Evolutionary conservation across 2,797 vertebrate genomes (phyloP), one percentile per base, ranked within the genome.

Genomic region (Gadopsis marmoratus): DNA sequence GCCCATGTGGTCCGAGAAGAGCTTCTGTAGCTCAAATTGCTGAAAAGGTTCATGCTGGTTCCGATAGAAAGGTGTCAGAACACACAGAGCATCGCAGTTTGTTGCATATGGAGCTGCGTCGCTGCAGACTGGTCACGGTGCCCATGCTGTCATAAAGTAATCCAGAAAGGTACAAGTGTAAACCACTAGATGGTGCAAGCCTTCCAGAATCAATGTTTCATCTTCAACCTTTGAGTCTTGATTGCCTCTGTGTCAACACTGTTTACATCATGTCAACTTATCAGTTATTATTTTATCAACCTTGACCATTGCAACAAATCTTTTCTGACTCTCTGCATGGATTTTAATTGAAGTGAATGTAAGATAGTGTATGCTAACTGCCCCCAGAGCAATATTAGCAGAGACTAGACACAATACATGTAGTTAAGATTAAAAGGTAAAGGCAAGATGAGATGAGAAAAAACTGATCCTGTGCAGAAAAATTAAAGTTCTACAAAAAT

Each of bases 161-260:
- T n/a, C 5, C 10, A 16, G 6, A 48, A 4, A 17, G 0, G 10
- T 58, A 43, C 51, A 63, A 37, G 26, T 19, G 19, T 1, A 19
- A 54, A 43, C 77, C 82, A 84, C 68, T 69, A 76, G 82, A 80
- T 80, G 82, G 69, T 16, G 77, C 12, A 35, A 48, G 13, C 5
- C 1, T 1, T 23, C 14, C n/a, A 47, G 0, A 41, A 7, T 9
- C 17, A 31, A n/a, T n/a, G 37, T 35, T 66, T 48, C 11, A 48
- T 47, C 8, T 19, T 23, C 60, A 71, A n/a, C 21, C n/a, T 21
- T 19, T n/a, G 35, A 23, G n/a, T 59, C 29, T 41, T n/a, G 4
- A 7, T 19, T 37, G 19, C 19, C 61, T 47, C 10, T 19, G 17
- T 11, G 4, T 60, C 17, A 39, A 48, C 10, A 39, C 1, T 23